Percentiles rank a stretch among this genome's conserved stretches.
These are phyloP conservation scores for Drosophila pruinosa DNA, from an alignment of 1,140 invertebrate species.

Conservation along the genomic window DNA sequence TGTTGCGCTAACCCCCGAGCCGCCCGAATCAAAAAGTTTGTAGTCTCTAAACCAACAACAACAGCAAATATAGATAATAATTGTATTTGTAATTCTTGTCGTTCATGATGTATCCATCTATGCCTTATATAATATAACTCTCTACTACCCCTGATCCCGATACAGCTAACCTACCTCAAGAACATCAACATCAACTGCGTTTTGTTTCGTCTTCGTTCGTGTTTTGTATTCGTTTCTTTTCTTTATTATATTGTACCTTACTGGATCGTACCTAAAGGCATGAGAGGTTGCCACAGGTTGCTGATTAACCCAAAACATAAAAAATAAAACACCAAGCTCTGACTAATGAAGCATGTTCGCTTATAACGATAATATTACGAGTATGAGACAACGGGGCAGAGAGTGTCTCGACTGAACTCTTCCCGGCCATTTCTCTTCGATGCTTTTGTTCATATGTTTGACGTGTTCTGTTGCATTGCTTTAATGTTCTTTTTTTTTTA, in stretches of 20 bases:
- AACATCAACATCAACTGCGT: background rate
- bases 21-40: constrained; percentile 66
- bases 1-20: constrained; percentile 75
- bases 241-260: too few species aligned
- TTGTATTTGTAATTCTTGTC: constrained; percentile 41
- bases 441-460: constrained; percentile 52
- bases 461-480: constrained; percentile 8
- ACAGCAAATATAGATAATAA: constrained; percentile 32
- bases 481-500: constrained; percentile 1
- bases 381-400: background rate
- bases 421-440: constrained; percentile 18
- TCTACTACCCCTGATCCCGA: background rate
- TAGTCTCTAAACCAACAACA: constrained; percentile 79
- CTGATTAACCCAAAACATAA: constrained; percentile 54
- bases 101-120: background rate
- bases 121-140: background rate
- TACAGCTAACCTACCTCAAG: constrained; percentile 54
- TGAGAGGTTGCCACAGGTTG: constrained; percentile 35
- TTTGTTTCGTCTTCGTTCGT: constrained; percentile 42
- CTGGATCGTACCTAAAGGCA: constrained; percentile 83
- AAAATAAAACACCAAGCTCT: constrained; percentile 26
- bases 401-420: background rate
- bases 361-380: background rate
- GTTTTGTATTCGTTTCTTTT: constrained; percentile 47
- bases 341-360: constrained; percentile 67